Evolutionary conservation across 2,797 vertebrate species (phyloP), one percentile per base, ranked within the genome.

Genomic region (Microctenopoma steveboyesi): DNA sequence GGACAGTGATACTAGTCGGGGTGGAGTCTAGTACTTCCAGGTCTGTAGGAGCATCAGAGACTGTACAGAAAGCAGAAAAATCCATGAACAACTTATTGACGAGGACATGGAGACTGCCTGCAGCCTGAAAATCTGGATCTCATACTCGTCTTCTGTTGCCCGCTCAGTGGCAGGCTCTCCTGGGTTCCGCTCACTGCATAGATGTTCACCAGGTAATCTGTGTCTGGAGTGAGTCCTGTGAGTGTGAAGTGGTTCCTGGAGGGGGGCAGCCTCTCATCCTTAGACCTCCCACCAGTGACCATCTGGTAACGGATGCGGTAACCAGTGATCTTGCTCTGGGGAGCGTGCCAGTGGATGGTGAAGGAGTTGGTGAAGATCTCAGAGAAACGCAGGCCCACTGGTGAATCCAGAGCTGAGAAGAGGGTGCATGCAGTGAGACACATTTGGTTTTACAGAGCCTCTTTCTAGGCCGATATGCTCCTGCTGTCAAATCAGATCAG

Each of bases 31-130:
- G 90, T 8, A 98, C 95, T 48, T 96, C 93, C 67, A 99, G 91
- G 62, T 99, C 96, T 68, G 95, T 95, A 7, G 97, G 98, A 51
- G 97, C 95, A 81, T 99, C 97, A 49, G 98, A 98, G 78, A 98
- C 98, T 99, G 68, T 15, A 78, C 25, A 69, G 35, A 72, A 12
- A 67, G 9, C 13, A 25, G 64, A 12, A 54, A 0, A 40, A 50
- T 6, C 18, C 7, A 42, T 18, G 4, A 33, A 27, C 7, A 30
- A 12, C 1, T 15, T 0, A 0, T 15, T 1, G 0, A 52, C n/a
- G 18, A 0, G 3, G 42, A 46, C 0, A 30, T 39, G 0, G 5
- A 9, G 13, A 50, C 10, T 30, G 4, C 40, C 4, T 42, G 18
- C 14, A 46, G 3, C 27, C 48, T 1, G 5, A 49, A 35, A 35